Conservation (phyloP, 2,888 invertebrate species). For the Eristalinus aeneus region DNA sequence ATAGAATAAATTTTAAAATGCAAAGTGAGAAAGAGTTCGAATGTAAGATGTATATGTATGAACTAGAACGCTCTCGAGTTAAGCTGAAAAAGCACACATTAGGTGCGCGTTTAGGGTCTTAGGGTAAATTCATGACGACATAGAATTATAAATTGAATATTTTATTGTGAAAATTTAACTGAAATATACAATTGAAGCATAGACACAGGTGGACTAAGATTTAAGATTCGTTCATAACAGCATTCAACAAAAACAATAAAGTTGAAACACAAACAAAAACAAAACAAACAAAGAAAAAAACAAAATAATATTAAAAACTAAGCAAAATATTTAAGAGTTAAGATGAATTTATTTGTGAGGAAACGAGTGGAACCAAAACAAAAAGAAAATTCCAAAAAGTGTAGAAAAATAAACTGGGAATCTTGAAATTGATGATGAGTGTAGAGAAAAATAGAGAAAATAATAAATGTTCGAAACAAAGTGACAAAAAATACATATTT, state of each 20-base stretch:
- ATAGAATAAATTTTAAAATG: constrained; percentile 37
- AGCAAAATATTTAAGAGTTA: constrained; percentile 36
- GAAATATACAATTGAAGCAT: constrained; percentile 56
- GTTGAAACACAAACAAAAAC: constrained; percentile 12
- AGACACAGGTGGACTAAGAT: constrained; percentile 34
- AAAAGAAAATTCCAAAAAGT: neutral
- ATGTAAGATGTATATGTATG: neutral
- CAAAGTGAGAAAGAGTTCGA: neutral
- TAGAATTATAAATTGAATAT: constrained; percentile 39
- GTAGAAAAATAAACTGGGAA: constrained; percentile 10
- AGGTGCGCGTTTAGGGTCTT: neutral
- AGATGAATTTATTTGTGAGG: constrained; percentile 42
- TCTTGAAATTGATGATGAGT: constrained; percentile 28
- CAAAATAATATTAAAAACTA: constrained; percentile 4
- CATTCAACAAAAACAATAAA: neutral
- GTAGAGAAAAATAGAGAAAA: constrained; percentile 25
- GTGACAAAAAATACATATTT: constrained; percentile 57
- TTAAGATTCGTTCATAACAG: neutral
- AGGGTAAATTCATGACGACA: constrained; percentile 37
- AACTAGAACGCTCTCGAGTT: neutral
- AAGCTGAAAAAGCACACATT: constrained; percentile 29
- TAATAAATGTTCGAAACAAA: constrained; percentile 24
- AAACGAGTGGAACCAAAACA: constrained; percentile 50
- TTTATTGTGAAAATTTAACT: constrained; percentile 61
- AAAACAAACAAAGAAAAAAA: constrained; percentile 1